Base-by-base conservation (phyloP, 2,888 invertebrate species). In the Heteromurus nitidus region DNA sequence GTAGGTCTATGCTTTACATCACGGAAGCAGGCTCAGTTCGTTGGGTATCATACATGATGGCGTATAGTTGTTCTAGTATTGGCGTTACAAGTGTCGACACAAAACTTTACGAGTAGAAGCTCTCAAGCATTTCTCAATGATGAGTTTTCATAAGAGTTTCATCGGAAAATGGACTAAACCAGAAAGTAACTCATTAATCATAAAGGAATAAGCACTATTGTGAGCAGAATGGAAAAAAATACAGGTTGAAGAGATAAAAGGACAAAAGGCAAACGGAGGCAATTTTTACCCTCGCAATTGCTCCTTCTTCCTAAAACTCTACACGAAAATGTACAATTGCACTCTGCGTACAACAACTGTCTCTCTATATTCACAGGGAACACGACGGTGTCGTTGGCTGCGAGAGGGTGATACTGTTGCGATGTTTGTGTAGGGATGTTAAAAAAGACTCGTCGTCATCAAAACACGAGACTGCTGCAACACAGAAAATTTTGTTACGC, bases 261-360 rank as follows among this genome's bases (percentile, higher is more conserved):
- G 77, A 64, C 31, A 69, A 70, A 68, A 26, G 69, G 50, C 53
- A 77, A 64, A 64, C 62, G 62, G 31, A 62, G 76, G 76, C 44
- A 69, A 69, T 77, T 77, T 68, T 73, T 28, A 18, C 44, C 62
- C 58, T 62, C 62, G 7, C 28, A 36, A 55, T 20, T 7, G 69
- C 55, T 26, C 18, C 11, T 47, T 55, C 3, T 55, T 55, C 22
- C 55, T 24, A 24, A 55, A 55, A 55, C 9, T 36, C 9, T 9
- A 36, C 13, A 9, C 36, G 36, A 36, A 36, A 36, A 36, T 36
- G 13, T 13, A 36, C 36, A 36, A 7, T n/a, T n/a, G n/a, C n/a
- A n/a, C n/a, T n/a, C n/a, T n/a, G n/a, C n/a, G n/a, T n/a, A n/a
- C n/a, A n/a, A n/a, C n/a, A n/a, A n/a, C n/a, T n/a, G n/a, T n/a